Percentiles rank a stretch among this genome's conserved stretches.
Conservation (phyloP, 2,888 invertebrate species). For the Drosophila robusta region DNA sequence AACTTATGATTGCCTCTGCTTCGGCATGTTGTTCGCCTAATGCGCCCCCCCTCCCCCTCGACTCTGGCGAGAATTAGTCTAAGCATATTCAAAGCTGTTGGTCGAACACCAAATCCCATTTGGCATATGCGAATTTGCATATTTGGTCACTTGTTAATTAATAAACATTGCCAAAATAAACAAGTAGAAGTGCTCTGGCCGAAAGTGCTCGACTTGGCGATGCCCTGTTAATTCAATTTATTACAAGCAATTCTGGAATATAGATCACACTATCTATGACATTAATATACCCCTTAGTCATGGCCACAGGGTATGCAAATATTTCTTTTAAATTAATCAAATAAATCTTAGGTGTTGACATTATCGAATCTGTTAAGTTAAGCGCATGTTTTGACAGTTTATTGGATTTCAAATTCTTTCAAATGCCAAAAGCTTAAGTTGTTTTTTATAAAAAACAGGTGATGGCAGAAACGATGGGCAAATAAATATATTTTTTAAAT, state of each 20-base stretch:
- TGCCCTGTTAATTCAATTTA: slow-evolving; percentile 9
- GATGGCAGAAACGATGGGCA: slow-evolving; percentile 13
- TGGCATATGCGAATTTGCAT: slow-evolving; percentile 74
- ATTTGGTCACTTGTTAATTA: slow-evolving; percentile 83
- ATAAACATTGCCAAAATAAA: slow-evolving; percentile 54
- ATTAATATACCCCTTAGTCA: not conserved
- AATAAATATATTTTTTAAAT: not conserved
- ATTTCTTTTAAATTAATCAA: slow-evolving; percentile 31
- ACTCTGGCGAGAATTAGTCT: not conserved
- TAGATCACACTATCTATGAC: not conserved
- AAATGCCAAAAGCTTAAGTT: slow-evolving; percentile 40
- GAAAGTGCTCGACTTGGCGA: not conserved
- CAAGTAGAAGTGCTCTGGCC: not conserved
- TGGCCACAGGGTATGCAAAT: slow-evolving; percentile 21
- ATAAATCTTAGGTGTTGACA: slow-evolving; percentile 53
- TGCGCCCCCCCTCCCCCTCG: not conserved
- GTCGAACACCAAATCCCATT: slow-evolving; percentile 54
- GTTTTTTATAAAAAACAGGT: slow-evolving; percentile 10
- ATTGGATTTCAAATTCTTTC: slow-evolving; percentile 33
- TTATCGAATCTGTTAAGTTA: slow-evolving; percentile 50
- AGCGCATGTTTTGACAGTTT: slow-evolving; percentile 47
- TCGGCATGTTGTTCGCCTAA: slow-evolving; percentile 11
- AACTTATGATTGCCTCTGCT: slow-evolving; percentile 56
- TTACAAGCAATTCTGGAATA: too few species aligned
- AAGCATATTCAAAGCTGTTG: slow-evolving; percentile 39